Percentiles rank a stretch among this genome's conserved stretches.
Evolutionary conservation across 2,888 invertebrate species (phyloP).

Genomic region (Andrena haemorrhoa): DNA sequence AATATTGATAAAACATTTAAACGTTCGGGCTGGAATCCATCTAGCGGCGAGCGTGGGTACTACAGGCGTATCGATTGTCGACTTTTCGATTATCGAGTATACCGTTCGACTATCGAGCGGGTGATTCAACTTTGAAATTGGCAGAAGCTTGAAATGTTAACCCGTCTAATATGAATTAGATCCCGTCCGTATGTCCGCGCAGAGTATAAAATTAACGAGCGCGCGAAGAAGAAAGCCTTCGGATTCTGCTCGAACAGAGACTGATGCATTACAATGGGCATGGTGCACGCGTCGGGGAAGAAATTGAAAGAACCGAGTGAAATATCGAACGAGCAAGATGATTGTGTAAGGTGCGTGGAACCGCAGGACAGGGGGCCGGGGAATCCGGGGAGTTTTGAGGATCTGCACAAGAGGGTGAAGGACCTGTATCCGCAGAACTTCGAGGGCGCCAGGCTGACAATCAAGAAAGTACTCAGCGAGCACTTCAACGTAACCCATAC

Average conservation of each 20-base stretch:
- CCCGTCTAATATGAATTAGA: background rate
- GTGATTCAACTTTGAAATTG: constrained; percentile 35
- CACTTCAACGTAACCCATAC: constrained; percentile 79
- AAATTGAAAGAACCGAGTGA: constrained; percentile 40
- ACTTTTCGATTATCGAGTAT: background rate
- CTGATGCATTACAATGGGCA: constrained; percentile 70
- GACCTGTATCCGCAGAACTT: constrained; percentile 80
- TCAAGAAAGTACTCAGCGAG: constrained; percentile 77
- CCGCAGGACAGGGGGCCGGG: constrained; percentile 74
- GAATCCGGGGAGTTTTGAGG: constrained; percentile 82
- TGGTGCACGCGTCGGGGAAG: constrained; percentile 67
- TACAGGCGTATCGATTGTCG: background rate
- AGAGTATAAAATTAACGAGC: constrained; percentile 29
- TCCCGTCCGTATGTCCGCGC: constrained; percentile 2
- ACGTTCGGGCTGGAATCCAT: background rate
- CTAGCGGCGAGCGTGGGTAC: background rate
- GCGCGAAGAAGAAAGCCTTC: background rate
- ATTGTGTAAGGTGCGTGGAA: constrained; percentile 64
- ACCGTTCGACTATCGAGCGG: background rate
- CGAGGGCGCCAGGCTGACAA: constrained; percentile 77
- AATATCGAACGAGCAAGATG: constrained; percentile 33
- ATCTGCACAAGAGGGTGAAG: constrained; percentile 81
- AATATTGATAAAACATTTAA: background rate
- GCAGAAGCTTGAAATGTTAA: constrained; percentile 3
- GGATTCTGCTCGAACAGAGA: background rate